Evolutionary conservation across 23 tunicate genomes (phyloP).

Genomic region (Ciona savignyi): DNA sequence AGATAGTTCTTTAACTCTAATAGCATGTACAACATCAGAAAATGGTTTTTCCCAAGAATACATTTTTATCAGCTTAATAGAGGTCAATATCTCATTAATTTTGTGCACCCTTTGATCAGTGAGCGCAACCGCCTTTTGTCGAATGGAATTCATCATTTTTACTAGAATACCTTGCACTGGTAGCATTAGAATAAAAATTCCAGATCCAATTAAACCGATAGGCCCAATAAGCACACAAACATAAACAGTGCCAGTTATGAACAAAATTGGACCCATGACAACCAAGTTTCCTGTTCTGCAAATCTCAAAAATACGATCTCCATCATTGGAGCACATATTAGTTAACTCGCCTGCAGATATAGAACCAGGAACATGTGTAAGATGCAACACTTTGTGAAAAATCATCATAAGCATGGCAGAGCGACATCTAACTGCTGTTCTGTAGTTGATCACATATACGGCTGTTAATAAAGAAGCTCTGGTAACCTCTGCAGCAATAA

Average conservation of each 20-base stretch:
- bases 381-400: slow-evolving; percentile 51
- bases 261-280: slow-evolving; percentile 40
- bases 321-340: slow-evolving; percentile 81
- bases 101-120: slow-evolving; percentile 45
- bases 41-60: slow-evolving; percentile 82
- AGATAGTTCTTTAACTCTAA: slow-evolving; percentile 44
- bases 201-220: slow-evolving; percentile 51
- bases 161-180: slow-evolving; percentile 27
- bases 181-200: slow-evolving; percentile 29
- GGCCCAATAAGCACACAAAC: slow-evolving; percentile 51
- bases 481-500: slow-evolving; percentile 23
- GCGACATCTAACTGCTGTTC: slow-evolving; percentile 49
- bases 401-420: slow-evolving; percentile 41
- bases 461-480: slow-evolving; percentile 29
- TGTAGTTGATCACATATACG: slow-evolving; percentile 40
- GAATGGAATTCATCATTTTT: slow-evolving; percentile 30
- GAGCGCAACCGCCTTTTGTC: slow-evolving; percentile 28
- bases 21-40: slow-evolving; percentile 7
- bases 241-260: slow-evolving; percentile 45
- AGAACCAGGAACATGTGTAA: slow-evolving; percentile 12
- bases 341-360: slow-evolving; percentile 64
- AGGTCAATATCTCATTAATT: slow-evolving; percentile 62
- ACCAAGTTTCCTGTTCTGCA: slow-evolving; percentile 22
- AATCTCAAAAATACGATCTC: slow-evolving; percentile 72
- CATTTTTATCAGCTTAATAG: slow-evolving; percentile 83